Conservation (phyloP, 2,888 invertebrate species). For the Drosophila tripunctata region DNA sequence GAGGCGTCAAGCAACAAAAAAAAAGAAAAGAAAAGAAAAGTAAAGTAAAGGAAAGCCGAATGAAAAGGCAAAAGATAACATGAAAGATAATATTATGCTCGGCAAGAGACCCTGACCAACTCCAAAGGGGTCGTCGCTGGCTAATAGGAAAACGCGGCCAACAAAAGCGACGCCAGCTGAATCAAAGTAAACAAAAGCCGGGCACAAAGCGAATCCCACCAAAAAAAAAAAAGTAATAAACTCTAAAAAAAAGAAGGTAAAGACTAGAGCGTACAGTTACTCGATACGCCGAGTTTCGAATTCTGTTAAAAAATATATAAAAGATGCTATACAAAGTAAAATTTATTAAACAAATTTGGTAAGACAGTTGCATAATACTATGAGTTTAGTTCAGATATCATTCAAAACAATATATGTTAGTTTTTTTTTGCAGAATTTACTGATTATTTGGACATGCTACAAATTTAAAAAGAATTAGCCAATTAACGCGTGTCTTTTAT, state of each 20-base stretch:
- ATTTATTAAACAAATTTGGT: too few relatives aligned
- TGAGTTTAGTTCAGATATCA: too few relatives aligned
- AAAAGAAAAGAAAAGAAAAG: slow-evolving; percentile 30
- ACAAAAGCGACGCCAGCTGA: slow-evolving; percentile 41
- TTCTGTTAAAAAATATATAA: neutral
- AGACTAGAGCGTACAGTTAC: neutral
- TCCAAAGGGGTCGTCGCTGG: slow-evolving; percentile 18
- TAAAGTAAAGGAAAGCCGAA: slow-evolving; percentile 24
- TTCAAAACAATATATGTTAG: too few relatives aligned
- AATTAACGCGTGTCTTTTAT: too few relatives aligned
- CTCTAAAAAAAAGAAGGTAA: neutral
- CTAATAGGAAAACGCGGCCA: slow-evolving; percentile 56
- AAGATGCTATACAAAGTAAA: too few relatives aligned
- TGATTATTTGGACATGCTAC: too few relatives aligned
- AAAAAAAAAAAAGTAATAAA: slow-evolving; percentile 2
- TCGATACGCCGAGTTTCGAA: neutral
- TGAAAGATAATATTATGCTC: slow-evolving; percentile 76
- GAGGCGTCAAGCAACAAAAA: slow-evolving; percentile 49
- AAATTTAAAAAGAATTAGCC: too few relatives aligned
- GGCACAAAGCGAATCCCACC: slow-evolving; percentile 7
- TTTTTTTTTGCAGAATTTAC: too few relatives aligned
- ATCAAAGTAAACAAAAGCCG: slow-evolving; percentile 23
- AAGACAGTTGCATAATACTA: too few relatives aligned
- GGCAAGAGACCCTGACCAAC: slow-evolving; percentile 21
- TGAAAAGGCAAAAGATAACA: slow-evolving; percentile 73